Evolutionary conservation across 2,113 vertebrate species (phyloP), one percentile per base, ranked within the genome.

Genomic region (Genyomyrus donnyi): DNA sequence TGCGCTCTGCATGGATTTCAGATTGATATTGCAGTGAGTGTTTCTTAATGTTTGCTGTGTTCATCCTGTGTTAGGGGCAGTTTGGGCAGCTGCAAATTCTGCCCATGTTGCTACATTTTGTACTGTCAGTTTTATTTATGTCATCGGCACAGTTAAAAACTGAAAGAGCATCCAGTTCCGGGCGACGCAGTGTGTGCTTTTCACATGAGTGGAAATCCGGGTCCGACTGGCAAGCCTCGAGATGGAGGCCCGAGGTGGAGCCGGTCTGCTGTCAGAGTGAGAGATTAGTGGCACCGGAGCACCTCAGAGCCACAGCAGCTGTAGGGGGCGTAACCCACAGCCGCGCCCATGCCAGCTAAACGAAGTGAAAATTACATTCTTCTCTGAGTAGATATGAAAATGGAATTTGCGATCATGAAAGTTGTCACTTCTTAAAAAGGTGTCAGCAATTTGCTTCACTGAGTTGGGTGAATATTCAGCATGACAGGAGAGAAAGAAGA

Each of bases 321-420:
- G 96, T 93, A 96, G 96, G 96, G 96, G 95, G 95, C 95, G 94
- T 95, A 91, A 94, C 96, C 95, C 96, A 93, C 93, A 96, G 94
- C 95, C 95, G 96, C 95, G 95, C 95, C 96, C 96, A 96, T 96
- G 96, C 96, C 96, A 96, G 97, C 97, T 97, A 97, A 97, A 98
- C 97, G 96, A 97, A 98, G 97, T 97, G 97, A 97, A 97, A 98
- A 98, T 97, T 97, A 97, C 96, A 97, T 98, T 98, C 96, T 97
- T 97, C 95, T 97, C 97, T 97, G 96, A 96, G 96, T 97, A 96
- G 96, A 97, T 96, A 97, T 97, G 97, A 98, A 97, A 98, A 98
- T 98, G 97, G 97, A 97, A 93, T 97, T 97, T 97, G 96, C 97
- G 96, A 96, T 96, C 96, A 96, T 97, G 97, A 97, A 97, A 97